phyloP scores from a whole-genome alignment of 2,113 vertebrate species.

The Hemibagrus wyckioides region DNA sequence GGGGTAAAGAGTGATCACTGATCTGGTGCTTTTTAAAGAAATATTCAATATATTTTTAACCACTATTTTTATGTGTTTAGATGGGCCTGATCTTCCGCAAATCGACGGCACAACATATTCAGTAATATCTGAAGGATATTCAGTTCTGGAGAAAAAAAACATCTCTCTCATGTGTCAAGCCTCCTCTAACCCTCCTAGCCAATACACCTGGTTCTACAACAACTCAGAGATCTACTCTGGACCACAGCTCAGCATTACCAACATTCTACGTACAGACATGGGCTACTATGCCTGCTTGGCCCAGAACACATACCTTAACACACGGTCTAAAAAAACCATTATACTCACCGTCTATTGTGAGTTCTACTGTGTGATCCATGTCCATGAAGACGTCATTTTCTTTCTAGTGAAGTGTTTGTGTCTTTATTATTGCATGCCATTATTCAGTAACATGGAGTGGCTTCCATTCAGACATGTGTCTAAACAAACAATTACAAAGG shows the following conservation, averaged over 20 bases:
- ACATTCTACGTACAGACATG: slow-evolving; percentile 75
- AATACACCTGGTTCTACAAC: slow-evolving; percentile 86
- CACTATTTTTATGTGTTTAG: slow-evolving; percentile 60
- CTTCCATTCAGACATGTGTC: neutral
- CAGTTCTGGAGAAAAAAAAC: slow-evolving; percentile 79
- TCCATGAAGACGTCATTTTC: neutral
- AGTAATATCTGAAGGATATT: slow-evolving; percentile 75
- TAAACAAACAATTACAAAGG: neutral
- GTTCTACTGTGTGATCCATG: slow-evolving; percentile 58
- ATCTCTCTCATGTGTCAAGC: slow-evolving; percentile 84
- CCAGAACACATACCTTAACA: slow-evolving; percentile 81
- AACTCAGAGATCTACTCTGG: slow-evolving; percentile 79
- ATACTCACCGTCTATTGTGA: slow-evolving; percentile 87
- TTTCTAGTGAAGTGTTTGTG: neutral
- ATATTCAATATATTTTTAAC: neutral
- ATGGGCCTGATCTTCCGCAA: slow-evolving; percentile 81
- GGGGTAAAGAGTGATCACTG: neutral
- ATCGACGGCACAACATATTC: slow-evolving; percentile 81
- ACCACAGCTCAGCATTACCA: slow-evolving; percentile 76
- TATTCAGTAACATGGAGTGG: neutral
- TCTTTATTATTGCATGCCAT: neutral
- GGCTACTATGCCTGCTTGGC: slow-evolving; percentile 89
- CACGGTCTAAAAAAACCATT: slow-evolving; percentile 77
- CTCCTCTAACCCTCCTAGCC: slow-evolving; percentile 83
- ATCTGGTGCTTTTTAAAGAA: neutral